Conservation (phyloP, 2,888 invertebrate species). For the Himalopsyche anomala region DNA sequence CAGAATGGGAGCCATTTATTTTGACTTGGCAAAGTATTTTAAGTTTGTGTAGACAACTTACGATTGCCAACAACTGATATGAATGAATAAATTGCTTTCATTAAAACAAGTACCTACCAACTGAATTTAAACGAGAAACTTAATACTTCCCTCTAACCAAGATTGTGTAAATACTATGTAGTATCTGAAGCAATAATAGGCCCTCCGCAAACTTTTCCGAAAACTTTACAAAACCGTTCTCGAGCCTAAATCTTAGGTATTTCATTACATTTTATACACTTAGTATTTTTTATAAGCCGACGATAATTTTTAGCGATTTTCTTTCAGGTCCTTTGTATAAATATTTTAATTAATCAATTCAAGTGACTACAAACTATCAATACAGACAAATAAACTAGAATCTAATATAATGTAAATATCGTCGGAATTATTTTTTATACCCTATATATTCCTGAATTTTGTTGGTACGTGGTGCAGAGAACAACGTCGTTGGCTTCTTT, state of each 20-base stretch:
- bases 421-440: too few relatives aligned
- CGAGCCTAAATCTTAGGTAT: neutral
- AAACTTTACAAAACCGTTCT: neutral
- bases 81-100: constrained; percentile 34
- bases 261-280: neutral
- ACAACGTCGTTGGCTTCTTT: too few relatives aligned
- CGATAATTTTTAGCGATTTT: too few relatives aligned
- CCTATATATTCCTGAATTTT: too few relatives aligned
- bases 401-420: too few relatives aligned
- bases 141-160: neutral
- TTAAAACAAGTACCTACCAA: constrained; percentile 16
- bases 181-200: neutral
- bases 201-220: neutral
- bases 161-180: neutral
- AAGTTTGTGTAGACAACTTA: constrained; percentile 22
- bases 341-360: too few relatives aligned
- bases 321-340: too few relatives aligned
- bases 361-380: too few relatives aligned
- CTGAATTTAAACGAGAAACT: constrained; percentile 24
- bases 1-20: constrained; percentile 14
- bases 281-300: too few relatives aligned
- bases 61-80: constrained; percentile 27
- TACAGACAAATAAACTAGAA: too few relatives aligned
- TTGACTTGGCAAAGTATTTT: constrained; percentile 11
- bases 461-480: too few relatives aligned